Evolutionary conservation across 1,140 invertebrate species (phyloP), one percentile per base, ranked within the genome.

Genomic region (Lasaia peninsularis): DNA sequence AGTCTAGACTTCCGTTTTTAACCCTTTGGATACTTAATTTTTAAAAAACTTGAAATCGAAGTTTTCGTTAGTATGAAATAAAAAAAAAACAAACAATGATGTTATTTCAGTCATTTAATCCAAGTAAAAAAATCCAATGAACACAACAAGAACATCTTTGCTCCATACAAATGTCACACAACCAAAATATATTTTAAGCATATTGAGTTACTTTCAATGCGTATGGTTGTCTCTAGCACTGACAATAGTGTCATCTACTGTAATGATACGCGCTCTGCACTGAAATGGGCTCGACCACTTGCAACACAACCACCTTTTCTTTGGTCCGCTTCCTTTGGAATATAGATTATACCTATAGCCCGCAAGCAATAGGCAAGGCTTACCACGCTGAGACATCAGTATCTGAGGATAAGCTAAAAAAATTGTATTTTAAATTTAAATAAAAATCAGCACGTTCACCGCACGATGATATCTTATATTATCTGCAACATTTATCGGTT

Each of bases 241-340:
- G 8, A 60, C 24, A 11, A 60, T 60, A 12, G 50, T 18, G 32
- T 65, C 49, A 10, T 61, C 55, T 1, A 54, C 20, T 4, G 58
- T 65, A 28, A 58, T 55, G 7, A 65, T 48, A 10, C 37, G 24
- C 1, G 52, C 58, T 7, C 63, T 48, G 24, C 63, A 65, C n/a
- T 56, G 58, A 8, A 37, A 40, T 40, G 37, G 37, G 4, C 37
- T 58, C n/a, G 51, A 44, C 58, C 58, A 61, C 4, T 49, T 55
- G 50, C 48, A 55, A 34, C 63, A 65, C 14, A 65, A 35, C 63
- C 63, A 65, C 10, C 63, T 51, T 14, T 55, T 54, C 44, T 34
- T 61, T 12, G 16, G 37, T 40, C 49, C 56, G 3, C n/a, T 37
- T 9, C n/a, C 37, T 1, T 40, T 40, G 2, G 37, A 4, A 7